A percentile compares a stretch with the other conserved stretches of the same genome.
These are phyloP conservation scores for Hydroisotoma schaefferi DNA, from an alignment of 2,888 invertebrate species.

Conservation along the genomic window DNA sequence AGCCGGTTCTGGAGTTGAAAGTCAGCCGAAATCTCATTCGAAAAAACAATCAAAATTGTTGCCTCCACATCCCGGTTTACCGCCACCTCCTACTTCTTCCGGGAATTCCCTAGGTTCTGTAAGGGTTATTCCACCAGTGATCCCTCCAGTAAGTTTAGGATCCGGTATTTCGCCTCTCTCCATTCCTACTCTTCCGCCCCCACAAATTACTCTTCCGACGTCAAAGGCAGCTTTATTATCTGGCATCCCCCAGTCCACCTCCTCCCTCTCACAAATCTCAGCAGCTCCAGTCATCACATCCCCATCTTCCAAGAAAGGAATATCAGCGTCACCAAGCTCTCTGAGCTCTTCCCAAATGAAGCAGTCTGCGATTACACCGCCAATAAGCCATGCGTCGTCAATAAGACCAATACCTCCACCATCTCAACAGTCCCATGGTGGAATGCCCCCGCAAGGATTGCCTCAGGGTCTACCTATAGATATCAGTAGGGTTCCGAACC, in stretches of 20 bases:
- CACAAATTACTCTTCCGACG: not conserved
- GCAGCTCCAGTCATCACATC: not conserved
- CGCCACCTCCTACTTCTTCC: not conserved
- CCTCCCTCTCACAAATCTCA: not conserved
- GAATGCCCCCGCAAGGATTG: not conserved
- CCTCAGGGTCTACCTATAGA: conserved; percentile 32
- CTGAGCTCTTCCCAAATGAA: conserved; percentile 12
- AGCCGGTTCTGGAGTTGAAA: conserved; percentile 1
- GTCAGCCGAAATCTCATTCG: conserved; percentile 8
- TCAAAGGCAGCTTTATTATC: not conserved
- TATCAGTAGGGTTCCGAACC: conserved; percentile 38
- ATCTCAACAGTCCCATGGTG: conserved; percentile 23
- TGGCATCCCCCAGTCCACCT: not conserved
- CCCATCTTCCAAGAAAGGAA: conserved; percentile 20
- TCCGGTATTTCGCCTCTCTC: not conserved
- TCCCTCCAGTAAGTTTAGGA: no score
- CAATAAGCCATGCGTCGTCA: conserved; percentile 8
- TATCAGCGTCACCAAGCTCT: not conserved
- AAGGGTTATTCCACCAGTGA: no score
- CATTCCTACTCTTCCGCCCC: not conserved
- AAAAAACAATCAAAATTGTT: not conserved
- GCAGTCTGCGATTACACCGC: not conserved
- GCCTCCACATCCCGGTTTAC: conserved; percentile 1
- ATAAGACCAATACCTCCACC: conserved; percentile 23
- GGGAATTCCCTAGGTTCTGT: not conserved